phyloP scores from a whole-genome alignment of 1,140 invertebrate species.

The Cotesia glomerata region DNA sequence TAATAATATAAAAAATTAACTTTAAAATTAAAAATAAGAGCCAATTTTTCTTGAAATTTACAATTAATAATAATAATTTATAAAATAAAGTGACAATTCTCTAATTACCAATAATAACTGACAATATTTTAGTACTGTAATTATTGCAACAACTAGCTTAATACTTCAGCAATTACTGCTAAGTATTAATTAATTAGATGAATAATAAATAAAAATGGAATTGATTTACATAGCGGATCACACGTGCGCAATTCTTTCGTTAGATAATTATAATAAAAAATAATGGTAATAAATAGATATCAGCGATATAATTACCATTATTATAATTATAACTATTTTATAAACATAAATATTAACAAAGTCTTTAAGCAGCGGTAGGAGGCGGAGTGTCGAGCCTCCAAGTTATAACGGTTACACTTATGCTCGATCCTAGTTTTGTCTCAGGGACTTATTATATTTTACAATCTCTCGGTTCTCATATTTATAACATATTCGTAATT shows the following conservation, averaged over 20 bases:
- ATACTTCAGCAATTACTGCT: too few species aligned
- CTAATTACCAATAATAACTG: too few species aligned
- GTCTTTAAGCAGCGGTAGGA: background rate
- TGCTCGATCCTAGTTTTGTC: constrained; percentile 35
- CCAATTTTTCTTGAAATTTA: background rate
- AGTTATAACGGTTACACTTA: constrained; percentile 46
- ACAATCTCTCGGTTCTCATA: constrained; percentile 52
- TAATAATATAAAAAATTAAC: too few species aligned
- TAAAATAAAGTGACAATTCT: too few species aligned
- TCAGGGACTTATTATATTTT: constrained; percentile 39
- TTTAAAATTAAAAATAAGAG: background rate
- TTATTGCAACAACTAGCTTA: too few species aligned
- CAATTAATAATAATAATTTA: background rate
- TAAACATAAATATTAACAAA: too few species aligned
- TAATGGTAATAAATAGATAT: constrained; percentile 1
- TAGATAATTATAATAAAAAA: background rate
- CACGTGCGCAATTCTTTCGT: background rate
- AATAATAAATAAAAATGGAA: constrained; percentile 32
- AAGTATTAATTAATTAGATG: background rate
- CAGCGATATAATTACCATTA: too few species aligned
- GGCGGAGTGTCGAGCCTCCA: constrained; percentile 46
- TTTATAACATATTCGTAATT: constrained; percentile 63
- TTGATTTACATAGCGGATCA: constrained; percentile 35
- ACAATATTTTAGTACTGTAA: too few species aligned
- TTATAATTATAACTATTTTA: too few species aligned